phyloP scores from a whole-genome alignment of 2,797 vertebrate species.

The Peromyscus eremicus region DNA sequence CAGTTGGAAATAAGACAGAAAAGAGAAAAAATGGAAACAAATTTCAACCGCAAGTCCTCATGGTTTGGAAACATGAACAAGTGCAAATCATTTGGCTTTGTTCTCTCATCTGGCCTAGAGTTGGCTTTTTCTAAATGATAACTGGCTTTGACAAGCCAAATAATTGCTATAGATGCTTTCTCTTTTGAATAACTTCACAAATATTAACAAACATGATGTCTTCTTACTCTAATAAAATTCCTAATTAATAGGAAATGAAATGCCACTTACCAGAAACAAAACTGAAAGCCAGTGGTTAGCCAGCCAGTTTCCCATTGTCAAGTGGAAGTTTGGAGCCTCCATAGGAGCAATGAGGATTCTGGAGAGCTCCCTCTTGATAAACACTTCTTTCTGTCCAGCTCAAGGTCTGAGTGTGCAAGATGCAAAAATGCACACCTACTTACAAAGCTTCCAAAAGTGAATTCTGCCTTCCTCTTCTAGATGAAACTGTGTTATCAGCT shows the following conservation, averaged over 20 bases:
- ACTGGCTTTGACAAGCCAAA: background rate
- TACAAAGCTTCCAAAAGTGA: slow-evolving; percentile 23
- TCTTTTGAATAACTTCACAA: slow-evolving; percentile 39
- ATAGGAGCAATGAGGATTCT: slow-evolving; percentile 45
- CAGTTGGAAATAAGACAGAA: slow-evolving; percentile 50
- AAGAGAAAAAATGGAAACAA: slow-evolving; percentile 46
- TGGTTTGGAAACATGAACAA: background rate
- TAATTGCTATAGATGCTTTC: slow-evolving; percentile 24
- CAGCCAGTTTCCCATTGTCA: slow-evolving; percentile 93
- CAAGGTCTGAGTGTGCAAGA: slow-evolving; percentile 28
- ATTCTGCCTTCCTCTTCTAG: slow-evolving; percentile 52
- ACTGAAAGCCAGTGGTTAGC: slow-evolving; percentile 92
- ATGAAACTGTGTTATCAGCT: slow-evolving; percentile 54
- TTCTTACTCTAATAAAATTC: slow-evolving; percentile 35
- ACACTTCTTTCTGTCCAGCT: slow-evolving; percentile 23
- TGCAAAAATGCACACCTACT: slow-evolving; percentile 20
- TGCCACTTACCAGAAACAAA: slow-evolving; percentile 91
- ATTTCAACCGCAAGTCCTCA: slow-evolving; percentile 34
- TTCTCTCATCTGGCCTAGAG: background rate
- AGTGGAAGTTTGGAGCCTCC: background rate
- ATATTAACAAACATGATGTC: slow-evolving; percentile 45
- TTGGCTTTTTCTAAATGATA: slow-evolving; percentile 50
- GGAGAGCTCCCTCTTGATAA: background rate
- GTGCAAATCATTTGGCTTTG: slow-evolving; percentile 5
- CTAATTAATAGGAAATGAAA: slow-evolving; percentile 57